A percentile compares a stretch with the other conserved stretches of the same genome.
Evolutionary conservation across 2,888 invertebrate species (phyloP).

Genomic region (Leucoma salicis): DNA sequence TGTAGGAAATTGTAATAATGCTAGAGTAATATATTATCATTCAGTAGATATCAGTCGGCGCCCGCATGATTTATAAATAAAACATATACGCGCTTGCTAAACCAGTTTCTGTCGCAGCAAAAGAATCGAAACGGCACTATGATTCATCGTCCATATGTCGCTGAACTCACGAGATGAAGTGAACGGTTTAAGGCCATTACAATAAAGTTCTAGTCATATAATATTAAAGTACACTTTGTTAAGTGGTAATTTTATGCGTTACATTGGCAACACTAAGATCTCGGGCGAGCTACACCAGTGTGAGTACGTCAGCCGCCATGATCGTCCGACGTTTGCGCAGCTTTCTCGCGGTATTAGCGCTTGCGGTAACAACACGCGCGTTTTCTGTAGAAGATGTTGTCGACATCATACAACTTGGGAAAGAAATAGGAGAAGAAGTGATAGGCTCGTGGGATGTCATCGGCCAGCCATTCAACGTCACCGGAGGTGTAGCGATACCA

Average conservation of each 20-base stretch:
- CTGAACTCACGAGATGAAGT: neutral
- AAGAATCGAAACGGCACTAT: neutral
- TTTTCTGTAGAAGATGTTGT: conserved; percentile 80
- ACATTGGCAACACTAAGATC: conserved; percentile 45
- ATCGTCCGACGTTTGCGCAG: conserved; percentile 52
- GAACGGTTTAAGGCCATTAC: neutral
- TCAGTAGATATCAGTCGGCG: no score
- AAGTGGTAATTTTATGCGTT: neutral
- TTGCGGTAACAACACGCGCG: conserved; percentile 55
- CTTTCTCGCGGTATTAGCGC: conserved; percentile 49
- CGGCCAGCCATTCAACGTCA: conserved; percentile 76
- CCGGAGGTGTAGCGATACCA: conserved; percentile 82
- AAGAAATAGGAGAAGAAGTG: conserved; percentile 83
- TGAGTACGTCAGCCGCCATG: conserved; percentile 64
- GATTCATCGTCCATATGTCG: neutral
- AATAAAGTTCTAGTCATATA: neutral
- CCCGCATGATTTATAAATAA: neutral
- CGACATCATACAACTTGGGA: conserved; percentile 82
- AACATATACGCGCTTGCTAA: neutral
- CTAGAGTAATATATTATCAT: no score
- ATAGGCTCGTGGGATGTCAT: conserved; percentile 85
- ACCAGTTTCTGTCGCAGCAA: neutral
- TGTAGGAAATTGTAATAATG: no score
- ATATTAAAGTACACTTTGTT: neutral
- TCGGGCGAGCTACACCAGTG: conserved; percentile 54